phyloP scores from a whole-genome alignment of 2,113 vertebrate genomes.

The Pyxicephalus adspersus region DNA sequence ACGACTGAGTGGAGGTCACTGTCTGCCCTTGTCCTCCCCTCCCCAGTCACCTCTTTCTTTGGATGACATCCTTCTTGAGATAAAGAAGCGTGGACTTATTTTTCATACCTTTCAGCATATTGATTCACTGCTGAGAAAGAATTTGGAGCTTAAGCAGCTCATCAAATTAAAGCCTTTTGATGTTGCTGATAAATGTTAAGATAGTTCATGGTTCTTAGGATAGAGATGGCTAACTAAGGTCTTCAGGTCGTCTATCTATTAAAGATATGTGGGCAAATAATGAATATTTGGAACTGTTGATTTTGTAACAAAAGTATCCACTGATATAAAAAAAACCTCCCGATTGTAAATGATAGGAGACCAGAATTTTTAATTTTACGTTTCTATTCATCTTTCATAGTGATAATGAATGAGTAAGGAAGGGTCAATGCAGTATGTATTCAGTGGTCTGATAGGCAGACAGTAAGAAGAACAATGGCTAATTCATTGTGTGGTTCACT shows the following conservation, averaged over 20 bases:
- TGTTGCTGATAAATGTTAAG: constrained; percentile 33
- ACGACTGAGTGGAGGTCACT: constrained; percentile 61
- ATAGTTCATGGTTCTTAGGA: constrained; percentile 18
- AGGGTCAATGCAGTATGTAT: not conserved
- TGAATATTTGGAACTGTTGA: not conserved
- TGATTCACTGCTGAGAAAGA: constrained; percentile 35
- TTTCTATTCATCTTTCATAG: not conserved
- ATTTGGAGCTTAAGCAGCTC: constrained; percentile 32
- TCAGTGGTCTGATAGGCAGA: not conserved
- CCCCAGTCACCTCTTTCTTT: constrained; percentile 31
- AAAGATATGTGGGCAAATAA: not conserved
- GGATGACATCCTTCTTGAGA: constrained; percentile 33
- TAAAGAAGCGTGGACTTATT: constrained; percentile 37
- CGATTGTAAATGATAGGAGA: not conserved
- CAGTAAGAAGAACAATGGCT: constrained; percentile 18
- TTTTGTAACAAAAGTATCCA: not conserved
- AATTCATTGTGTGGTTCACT: constrained; percentile 7
- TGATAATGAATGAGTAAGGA: not conserved
- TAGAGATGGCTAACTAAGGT: not conserved
- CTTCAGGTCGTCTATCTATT: not conserved
- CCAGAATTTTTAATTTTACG: not conserved
- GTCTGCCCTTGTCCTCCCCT: constrained; percentile 33
- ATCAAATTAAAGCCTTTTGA: constrained; percentile 23
- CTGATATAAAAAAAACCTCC: not conserved
- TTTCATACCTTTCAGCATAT: constrained; percentile 32